Conservation (phyloP, 2,113 vertebrate genomes). For the Myiopsitta monachus region DNA sequence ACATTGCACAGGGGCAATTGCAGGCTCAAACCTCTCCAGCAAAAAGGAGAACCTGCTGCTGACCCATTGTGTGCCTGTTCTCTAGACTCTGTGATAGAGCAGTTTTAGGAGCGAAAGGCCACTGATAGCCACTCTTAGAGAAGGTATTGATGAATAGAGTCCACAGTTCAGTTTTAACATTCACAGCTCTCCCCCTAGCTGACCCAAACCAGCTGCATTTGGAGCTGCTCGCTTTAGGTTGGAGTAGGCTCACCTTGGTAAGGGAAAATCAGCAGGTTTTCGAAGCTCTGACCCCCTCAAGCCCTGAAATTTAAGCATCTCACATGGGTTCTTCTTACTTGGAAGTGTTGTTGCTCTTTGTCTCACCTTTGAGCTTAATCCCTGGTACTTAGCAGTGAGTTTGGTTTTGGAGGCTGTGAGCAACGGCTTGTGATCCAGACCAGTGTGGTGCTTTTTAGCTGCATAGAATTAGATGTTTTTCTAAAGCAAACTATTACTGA, state of each 20-base stretch:
- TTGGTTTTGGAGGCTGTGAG: background rate
- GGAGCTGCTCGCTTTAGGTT: background rate
- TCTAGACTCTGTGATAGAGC: background rate
- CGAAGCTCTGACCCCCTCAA: background rate
- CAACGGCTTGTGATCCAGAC: background rate
- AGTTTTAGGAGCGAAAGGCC: background rate
- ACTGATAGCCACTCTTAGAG: background rate
- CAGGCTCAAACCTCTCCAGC: background rate
- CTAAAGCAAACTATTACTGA: background rate
- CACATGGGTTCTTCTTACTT: background rate
- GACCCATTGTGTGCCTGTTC: background rate
- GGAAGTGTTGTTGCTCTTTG: rapidly evolving
- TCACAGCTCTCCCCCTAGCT: background rate
- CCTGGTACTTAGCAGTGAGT: rapidly evolving
- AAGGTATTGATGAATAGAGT: background rate
- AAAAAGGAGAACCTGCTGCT: background rate
- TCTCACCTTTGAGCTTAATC: background rate
- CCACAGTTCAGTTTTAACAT: background rate
- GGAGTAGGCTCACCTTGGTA: background rate
- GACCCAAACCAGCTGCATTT: background rate
- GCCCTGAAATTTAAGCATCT: background rate
- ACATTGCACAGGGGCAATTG: background rate
- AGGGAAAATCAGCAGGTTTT: background rate
- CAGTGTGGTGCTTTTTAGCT: background rate
- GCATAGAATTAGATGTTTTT: background rate